A percentile compares a stretch with the other conserved stretches of the same genome.
phyloP scores from a whole-genome alignment of 2,113 vertebrate species.

The Onychorhynchus coronatus region DNA sequence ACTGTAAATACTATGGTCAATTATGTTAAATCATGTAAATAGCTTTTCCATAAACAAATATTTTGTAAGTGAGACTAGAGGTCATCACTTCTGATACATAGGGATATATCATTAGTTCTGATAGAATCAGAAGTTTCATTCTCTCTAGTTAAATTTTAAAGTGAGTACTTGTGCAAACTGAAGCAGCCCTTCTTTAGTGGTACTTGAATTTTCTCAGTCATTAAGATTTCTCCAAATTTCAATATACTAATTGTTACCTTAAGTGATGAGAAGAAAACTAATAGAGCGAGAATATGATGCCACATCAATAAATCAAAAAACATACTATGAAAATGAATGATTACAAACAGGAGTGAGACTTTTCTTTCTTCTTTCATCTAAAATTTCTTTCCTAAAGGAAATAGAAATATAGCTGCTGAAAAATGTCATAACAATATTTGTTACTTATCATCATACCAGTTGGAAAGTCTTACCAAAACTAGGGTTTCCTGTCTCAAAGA shows the following conservation, averaged over 20 bases:
- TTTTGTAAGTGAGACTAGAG: conserved; percentile 40
- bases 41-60: conserved; percentile 53
- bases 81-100: background rate
- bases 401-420: background rate
- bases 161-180: background rate
- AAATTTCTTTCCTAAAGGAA: background rate
- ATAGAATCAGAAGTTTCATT: conserved; percentile 3
- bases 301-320: background rate
- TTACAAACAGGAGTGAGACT: background rate
- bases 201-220: background rate
- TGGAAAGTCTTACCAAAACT: background rate
- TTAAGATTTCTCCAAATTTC: background rate
- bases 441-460: fast-evolving
- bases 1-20: conserved; percentile 62
- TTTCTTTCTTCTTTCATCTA: background rate
- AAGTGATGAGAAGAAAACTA: background rate
- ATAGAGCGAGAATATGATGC: background rate
- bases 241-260: background rate
- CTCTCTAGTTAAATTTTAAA: background rate
- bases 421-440: background rate
- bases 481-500: background rate
- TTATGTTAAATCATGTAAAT: conserved; percentile 68
- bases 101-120: background rate
- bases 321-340: background rate
- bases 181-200: background rate